phyloP scores from a whole-genome alignment of 2,797 vertebrate species.

The Lithobates pipiens region DNA sequence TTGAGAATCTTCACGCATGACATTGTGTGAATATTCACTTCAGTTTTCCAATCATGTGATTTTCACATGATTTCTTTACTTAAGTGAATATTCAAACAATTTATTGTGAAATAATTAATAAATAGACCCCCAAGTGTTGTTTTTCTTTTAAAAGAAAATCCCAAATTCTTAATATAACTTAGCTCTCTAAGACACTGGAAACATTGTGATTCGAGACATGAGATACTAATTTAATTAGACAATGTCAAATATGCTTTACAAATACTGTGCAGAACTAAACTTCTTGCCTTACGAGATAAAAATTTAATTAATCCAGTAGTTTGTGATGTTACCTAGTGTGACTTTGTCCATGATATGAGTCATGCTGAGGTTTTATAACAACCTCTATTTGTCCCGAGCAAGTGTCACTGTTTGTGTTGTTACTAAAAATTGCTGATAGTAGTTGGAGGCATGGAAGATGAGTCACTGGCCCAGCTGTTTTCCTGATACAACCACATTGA shows the following conservation, averaged over 20 bases:
- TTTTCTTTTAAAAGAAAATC: not conserved
- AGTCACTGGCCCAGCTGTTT: constrained; percentile 1
- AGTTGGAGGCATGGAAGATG: not conserved
- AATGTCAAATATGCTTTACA: not conserved
- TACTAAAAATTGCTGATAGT: not conserved
- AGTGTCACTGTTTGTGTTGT: not conserved
- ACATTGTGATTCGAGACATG: constrained; percentile 1
- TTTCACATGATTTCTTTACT: too few relatives aligned
- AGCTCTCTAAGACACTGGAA: not conserved
- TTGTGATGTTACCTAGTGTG: constrained; percentile 8
- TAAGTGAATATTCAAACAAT: too few relatives aligned
- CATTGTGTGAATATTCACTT: too few relatives aligned
- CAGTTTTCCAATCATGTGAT: too few relatives aligned
- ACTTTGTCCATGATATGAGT: constrained; percentile 12
- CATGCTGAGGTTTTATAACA: not conserved
- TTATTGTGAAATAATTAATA: too few relatives aligned
- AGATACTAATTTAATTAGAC: constrained; percentile 21
- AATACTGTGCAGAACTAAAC: not conserved
- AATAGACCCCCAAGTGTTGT: not conserved
- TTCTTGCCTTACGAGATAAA: not conserved
- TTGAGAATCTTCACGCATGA: too few relatives aligned
- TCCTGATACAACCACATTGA: not conserved
- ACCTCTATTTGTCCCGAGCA: constrained; percentile 2
- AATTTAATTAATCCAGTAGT: not conserved
- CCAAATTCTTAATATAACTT: constrained; percentile 2